Evolutionary conservation across 2,113 vertebrate genomes (phyloP), one percentile per base, ranked within the genome.

Genomic region (Micromys minutus): DNA sequence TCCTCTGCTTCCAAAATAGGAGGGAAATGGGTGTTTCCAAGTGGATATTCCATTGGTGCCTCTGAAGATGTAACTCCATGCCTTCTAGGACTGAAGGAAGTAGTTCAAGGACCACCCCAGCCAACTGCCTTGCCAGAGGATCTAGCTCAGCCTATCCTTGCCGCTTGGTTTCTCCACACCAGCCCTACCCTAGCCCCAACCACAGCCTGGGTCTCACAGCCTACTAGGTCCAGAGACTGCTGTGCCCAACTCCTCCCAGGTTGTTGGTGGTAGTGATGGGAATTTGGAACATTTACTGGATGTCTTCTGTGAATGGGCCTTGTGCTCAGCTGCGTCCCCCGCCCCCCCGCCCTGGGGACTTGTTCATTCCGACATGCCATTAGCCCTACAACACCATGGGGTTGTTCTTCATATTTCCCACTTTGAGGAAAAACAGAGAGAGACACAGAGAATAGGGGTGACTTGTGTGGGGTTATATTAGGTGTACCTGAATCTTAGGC

Each of bases 321-420:
- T 75, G 74, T 47, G 11, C 74, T 80, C 3, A 79, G 69, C 65
- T 69, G 84, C 76, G 26, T 31, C 29, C 55, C 0, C 16, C 26
- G 17, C 31, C 39, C 57, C 4, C 31, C 65, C 65, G 71, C 42
- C 45, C 55, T 26, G 71, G 65, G 85, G 7, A 69, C 47, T 8
- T 4, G 29, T 52, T 92, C 45, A 67, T 88, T 84, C 87, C 88
- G 92, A 76, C 45, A 72, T 80, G 77, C 85, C 47, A 63, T n/a
- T 76, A 89, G 47, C 39, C 15, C 52, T 85, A 2, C 50, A 72
- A 77, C 45, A 71, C 47, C 79, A 47, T 95, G 61, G 65, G n/a
- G 34, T 21, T 57, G 29, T 55, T 90, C 87, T 84, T 87, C 83
- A 47, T 52, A 61, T 57, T 74, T 69, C 29, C 2, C 29, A 74